phyloP scores from a whole-genome alignment of 2,797 vertebrate genomes.

The Acanthurus tractus region DNA sequence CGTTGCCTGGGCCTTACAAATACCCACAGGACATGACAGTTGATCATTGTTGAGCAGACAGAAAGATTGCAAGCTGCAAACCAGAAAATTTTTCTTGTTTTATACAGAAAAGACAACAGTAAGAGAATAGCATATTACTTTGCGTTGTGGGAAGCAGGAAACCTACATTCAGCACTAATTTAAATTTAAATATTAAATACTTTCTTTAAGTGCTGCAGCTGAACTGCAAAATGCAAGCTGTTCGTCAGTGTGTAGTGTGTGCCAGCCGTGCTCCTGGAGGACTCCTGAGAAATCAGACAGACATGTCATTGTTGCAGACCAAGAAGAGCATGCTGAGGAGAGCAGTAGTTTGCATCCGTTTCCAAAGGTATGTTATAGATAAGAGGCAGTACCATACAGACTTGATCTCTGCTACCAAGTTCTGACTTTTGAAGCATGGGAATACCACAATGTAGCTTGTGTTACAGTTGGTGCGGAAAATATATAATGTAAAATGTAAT shows the following conservation, averaged over 20 bases:
- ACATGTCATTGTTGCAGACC: slow-evolving; percentile 65
- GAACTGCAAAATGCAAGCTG: slow-evolving; percentile 71
- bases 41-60: slow-evolving; percentile 24
- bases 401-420: not conserved
- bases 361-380: slow-evolving; percentile 69
- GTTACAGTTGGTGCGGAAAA: not conserved
- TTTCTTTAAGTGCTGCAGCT: slow-evolving; percentile 4
- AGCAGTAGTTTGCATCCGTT: slow-evolving; percentile 62
- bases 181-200: not conserved
- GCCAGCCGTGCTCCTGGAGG: slow-evolving; percentile 55
- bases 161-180: not conserved
- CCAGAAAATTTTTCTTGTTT: slow-evolving; percentile 6
- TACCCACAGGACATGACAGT: slow-evolving; percentile 41
- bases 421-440: not conserved
- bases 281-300: slow-evolving; percentile 67
- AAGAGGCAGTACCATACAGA: not conserved
- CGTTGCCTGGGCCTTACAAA: slow-evolving; percentile 61
- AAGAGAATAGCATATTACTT: not conserved
- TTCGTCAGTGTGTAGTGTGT: slow-evolving; percentile 73
- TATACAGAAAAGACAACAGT: slow-evolving; percentile 6
- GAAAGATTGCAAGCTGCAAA: slow-evolving; percentile 17
- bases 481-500: not conserved
- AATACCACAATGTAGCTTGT: not conserved
- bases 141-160: slow-evolving; percentile 1
- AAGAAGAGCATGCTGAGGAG: slow-evolving; percentile 70